phyloP scores from a whole-genome alignment of 2,113 vertebrate species.

The Urocolius indicus region DNA sequence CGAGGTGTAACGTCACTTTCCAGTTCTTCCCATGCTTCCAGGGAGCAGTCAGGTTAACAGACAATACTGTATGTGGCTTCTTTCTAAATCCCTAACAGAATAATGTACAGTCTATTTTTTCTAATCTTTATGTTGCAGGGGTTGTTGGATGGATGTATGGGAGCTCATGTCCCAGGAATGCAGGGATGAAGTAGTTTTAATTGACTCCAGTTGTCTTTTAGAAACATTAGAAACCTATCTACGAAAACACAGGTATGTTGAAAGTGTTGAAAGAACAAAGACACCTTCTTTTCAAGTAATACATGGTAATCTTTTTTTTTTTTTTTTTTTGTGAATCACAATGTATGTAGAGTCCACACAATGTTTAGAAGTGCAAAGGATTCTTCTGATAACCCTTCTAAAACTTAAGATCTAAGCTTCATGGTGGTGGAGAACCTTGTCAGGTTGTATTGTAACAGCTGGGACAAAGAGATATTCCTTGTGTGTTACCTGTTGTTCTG shows the following conservation, averaged over 20 bases:
- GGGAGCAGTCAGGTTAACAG: slow-evolving; percentile 77
- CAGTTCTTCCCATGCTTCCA: slow-evolving; percentile 76
- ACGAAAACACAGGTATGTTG: slow-evolving; percentile 90
- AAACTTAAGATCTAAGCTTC: background rate
- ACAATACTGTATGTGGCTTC: background rate
- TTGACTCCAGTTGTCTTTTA: slow-evolving; percentile 92
- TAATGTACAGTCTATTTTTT: background rate
- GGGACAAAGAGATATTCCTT: background rate
- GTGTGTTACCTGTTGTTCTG: background rate
- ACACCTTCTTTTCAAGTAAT: rapidly evolving
- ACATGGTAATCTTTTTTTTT: rapidly evolving
- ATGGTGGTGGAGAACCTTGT: rapidly evolving
- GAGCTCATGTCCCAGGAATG: slow-evolving; percentile 98
- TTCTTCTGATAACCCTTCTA: background rate
- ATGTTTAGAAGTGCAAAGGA: background rate
- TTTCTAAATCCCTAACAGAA: background rate
- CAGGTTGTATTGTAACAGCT: background rate
- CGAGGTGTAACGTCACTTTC: slow-evolving; percentile 82
- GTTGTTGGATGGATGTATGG: slow-evolving; percentile 99
- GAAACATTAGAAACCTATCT: slow-evolving; percentile 96
- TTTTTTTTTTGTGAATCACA: background rate
- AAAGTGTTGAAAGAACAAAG: background rate
- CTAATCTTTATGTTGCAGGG: slow-evolving; percentile 76
- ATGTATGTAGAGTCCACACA: background rate
- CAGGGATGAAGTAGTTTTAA: slow-evolving; percentile 95